Evolutionary conservation across 1,140 invertebrate species (phyloP).

Genomic region (Uloborus diversus): DNA sequence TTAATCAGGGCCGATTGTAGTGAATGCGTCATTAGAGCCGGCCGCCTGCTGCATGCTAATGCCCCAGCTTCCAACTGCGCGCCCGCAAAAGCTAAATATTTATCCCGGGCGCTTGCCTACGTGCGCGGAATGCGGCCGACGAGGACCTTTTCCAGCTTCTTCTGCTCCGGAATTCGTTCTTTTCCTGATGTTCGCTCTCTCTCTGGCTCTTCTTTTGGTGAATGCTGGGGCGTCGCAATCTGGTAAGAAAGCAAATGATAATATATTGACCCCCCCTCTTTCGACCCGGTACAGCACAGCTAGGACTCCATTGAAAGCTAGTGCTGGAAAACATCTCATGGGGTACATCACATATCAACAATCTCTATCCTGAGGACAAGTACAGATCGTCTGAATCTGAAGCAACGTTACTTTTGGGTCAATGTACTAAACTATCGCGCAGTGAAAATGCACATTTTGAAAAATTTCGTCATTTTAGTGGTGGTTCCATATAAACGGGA

Average conservation of each 20-base stretch:
- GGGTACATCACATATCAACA: too few species aligned
- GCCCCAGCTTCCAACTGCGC: not conserved
- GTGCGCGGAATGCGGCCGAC: constrained; percentile 23
- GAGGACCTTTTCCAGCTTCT: not conserved
- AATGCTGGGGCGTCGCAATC: not conserved
- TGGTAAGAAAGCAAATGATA: not conserved
- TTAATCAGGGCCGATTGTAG: constrained; percentile 55
- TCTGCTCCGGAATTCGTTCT: not conserved
- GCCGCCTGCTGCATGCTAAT: constrained; percentile 45
- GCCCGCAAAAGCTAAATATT: constrained; percentile 46
- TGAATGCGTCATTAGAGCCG: constrained; percentile 48
- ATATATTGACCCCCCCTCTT: too few species aligned
- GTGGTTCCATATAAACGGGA: too few species aligned
- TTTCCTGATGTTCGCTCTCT: not conserved
- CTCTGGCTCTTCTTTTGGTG: not conserved
- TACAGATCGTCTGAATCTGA: too few species aligned
- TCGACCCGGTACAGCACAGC: too few species aligned
- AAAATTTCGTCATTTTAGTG: too few species aligned
- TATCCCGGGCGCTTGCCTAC: constrained; percentile 37
- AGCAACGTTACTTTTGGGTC: too few species aligned
- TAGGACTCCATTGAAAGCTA: too few species aligned
- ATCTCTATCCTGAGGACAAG: too few species aligned
- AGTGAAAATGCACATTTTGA: too few species aligned
- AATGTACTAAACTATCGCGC: too few species aligned
- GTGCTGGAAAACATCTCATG: too few species aligned